phyloP scores from a whole-genome alignment of 53 echinoderm and acorn worm genomes.

The Stichopus horrens region DNA sequence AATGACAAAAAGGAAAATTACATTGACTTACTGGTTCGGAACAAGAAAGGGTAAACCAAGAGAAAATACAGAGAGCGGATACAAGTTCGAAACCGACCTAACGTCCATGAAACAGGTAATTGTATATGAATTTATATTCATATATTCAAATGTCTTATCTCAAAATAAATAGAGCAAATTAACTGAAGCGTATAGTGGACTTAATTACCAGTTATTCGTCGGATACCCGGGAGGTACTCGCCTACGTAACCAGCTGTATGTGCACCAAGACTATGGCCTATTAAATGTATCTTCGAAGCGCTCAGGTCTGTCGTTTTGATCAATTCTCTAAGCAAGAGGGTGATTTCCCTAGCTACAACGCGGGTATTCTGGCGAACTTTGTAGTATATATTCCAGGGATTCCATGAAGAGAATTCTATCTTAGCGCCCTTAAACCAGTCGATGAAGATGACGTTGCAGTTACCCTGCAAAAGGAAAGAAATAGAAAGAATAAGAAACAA shows the following conservation, averaged over 20 bases:
- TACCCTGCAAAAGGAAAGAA: not conserved
- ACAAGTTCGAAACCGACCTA: too few relatives aligned
- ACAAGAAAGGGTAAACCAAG: too few relatives aligned
- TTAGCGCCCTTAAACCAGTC: not conserved
- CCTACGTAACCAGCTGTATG: slow-evolving; percentile 7
- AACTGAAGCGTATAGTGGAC: not conserved
- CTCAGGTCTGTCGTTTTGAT: not conserved
- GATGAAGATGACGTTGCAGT: not conserved
- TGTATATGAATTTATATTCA: too few relatives aligned
- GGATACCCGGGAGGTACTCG: not conserved
- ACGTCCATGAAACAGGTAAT: too few relatives aligned
- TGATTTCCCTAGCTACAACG: not conserved
- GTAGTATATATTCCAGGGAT: slow-evolving; percentile 12
- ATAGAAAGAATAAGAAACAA: not conserved
- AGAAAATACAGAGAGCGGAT: too few relatives aligned
- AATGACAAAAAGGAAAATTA: too few relatives aligned
- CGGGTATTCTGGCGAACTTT: slow-evolving; percentile 8
- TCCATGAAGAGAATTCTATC: slow-evolving; percentile 9
- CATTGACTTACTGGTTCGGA: too few relatives aligned
- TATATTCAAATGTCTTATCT: not conserved
- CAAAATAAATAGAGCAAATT: not conserved
- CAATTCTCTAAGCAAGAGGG: not conserved
- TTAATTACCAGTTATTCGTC: slow-evolving; percentile 1
- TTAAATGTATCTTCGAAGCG: not conserved
- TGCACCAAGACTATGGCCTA: slow-evolving; percentile 9